A percentile compares a stretch with the other conserved stretches of the same genome.
These are phyloP conservation scores for Brachyistius frenatus DNA, from an alignment of 2,113 vertebrate species.

Conservation along the genomic window DNA sequence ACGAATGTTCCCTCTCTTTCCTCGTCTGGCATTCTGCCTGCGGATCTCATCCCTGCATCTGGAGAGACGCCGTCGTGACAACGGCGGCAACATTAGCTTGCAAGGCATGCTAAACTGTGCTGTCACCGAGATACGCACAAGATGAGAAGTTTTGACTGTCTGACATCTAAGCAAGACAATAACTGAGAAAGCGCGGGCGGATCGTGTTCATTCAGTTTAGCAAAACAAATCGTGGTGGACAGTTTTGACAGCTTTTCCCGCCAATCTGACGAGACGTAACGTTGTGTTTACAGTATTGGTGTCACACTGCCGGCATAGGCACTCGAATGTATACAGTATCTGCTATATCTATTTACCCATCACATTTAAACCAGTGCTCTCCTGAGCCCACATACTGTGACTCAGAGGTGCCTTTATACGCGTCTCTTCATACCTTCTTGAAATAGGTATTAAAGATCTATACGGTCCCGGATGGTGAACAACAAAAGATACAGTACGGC, in stretches of 20 bases:
- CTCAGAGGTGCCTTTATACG: slow-evolving; percentile 30
- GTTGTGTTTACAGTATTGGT: slow-evolving; percentile 54
- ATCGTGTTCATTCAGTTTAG: slow-evolving; percentile 47
- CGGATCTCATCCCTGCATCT: slow-evolving; percentile 28
- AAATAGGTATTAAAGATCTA: slow-evolving; percentile 38
- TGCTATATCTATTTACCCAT: slow-evolving; percentile 14
- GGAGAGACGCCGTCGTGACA: slow-evolving; percentile 7
- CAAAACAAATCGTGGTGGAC: slow-evolving; percentile 60
- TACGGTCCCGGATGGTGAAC: slow-evolving; percentile 17
- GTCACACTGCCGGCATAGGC: slow-evolving; percentile 17
- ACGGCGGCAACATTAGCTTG: slow-evolving; percentile 10
- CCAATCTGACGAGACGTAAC: slow-evolving; percentile 21
- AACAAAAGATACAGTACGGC: slow-evolving; percentile 37
- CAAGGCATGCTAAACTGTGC: slow-evolving; percentile 22
- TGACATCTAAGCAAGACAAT: slow-evolving; percentile 34
- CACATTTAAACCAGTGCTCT: slow-evolving; percentile 14
- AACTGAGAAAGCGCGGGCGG: slow-evolving; percentile 34
- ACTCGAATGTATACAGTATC: slow-evolving; percentile 10
- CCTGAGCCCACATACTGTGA: slow-evolving; percentile 43
- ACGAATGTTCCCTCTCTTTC: background rate
- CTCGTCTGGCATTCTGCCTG: background rate
- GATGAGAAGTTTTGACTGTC: slow-evolving; percentile 46
- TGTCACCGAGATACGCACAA: slow-evolving; percentile 30
- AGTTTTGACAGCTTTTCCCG: slow-evolving; percentile 56
- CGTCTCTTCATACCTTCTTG: slow-evolving; percentile 24